phyloP scores from a whole-genome alignment of 2,113 vertebrate species.

The Pica pica region DNA sequence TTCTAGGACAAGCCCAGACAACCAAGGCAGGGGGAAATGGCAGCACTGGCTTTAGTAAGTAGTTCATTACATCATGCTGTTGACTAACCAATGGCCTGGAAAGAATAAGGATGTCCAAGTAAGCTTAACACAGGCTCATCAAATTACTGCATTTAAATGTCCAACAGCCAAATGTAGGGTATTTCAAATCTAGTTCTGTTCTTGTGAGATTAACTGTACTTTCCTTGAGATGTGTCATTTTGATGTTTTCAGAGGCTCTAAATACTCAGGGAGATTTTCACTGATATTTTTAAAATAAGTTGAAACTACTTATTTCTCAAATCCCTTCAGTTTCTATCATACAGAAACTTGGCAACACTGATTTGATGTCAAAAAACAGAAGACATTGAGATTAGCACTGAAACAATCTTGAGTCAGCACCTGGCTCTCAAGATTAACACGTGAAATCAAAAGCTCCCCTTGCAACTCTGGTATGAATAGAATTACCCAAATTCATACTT shows the following conservation, averaged over 20 bases:
- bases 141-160: background rate
- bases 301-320: background rate
- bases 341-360: background rate
- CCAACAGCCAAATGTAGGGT: background rate
- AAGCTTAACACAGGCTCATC: background rate
- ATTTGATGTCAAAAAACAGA: background rate
- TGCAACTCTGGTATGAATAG: background rate
- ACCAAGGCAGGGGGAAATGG: background rate
- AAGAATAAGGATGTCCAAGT: background rate
- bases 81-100: background rate
- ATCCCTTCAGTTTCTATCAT: background rate
- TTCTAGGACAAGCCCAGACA: background rate
- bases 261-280: background rate
- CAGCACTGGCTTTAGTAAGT: background rate
- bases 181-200: background rate
- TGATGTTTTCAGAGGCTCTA: background rate
- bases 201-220: background rate
- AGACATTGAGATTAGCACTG: background rate
- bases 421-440: background rate
- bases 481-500: background rate
- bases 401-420: background rate
- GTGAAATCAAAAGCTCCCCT: background rate
- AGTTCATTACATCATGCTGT: background rate
- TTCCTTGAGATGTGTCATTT: background rate
- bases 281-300: background rate